A percentile compares a stretch with the other conserved stretches of the same genome.
These are phyloP conservation scores for Pristionchus arcanus DNA, from an alignment of 2,888 invertebrate species.

Conservation along the genomic window DNA sequence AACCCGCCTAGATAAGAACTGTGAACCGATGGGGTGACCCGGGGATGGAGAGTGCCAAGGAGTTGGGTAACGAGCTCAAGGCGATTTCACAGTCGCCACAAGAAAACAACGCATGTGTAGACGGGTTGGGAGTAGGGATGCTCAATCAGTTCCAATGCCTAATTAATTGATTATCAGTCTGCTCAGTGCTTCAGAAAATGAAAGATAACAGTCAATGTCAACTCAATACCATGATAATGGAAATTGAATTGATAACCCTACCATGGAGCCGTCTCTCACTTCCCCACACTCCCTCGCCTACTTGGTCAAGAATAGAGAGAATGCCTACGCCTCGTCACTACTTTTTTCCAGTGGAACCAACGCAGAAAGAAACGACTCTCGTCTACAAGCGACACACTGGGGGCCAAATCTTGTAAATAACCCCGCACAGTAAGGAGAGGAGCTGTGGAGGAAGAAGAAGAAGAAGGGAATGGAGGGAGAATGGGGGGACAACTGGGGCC, in stretches of 20 bases:
- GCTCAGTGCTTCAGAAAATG: no score
- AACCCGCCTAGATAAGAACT: background rate
- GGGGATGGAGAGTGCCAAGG: background rate
- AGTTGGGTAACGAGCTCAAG: no score
- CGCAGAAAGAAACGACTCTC: background rate
- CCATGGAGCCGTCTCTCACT: background rate
- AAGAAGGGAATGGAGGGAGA: background rate
- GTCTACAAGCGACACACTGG: background rate
- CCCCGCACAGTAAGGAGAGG: background rate
- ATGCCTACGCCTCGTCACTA: background rate
- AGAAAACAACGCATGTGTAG: no score
- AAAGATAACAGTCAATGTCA: no score
- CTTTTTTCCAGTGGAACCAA: background rate
- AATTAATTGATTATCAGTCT: no score
- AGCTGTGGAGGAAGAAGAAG: background rate
- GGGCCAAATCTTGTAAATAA: background rate
- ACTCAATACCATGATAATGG: no score
- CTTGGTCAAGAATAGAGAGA: background rate
- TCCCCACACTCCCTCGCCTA: background rate
- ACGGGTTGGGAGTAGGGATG: no score
- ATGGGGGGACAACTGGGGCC: background rate
- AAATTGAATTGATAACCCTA: no score
- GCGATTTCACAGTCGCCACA: no score
- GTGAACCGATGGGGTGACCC: background rate
- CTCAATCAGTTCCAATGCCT: no score